Base-by-base conservation (phyloP, 2,888 invertebrate genomes). In the Cryptus armator region DNA sequence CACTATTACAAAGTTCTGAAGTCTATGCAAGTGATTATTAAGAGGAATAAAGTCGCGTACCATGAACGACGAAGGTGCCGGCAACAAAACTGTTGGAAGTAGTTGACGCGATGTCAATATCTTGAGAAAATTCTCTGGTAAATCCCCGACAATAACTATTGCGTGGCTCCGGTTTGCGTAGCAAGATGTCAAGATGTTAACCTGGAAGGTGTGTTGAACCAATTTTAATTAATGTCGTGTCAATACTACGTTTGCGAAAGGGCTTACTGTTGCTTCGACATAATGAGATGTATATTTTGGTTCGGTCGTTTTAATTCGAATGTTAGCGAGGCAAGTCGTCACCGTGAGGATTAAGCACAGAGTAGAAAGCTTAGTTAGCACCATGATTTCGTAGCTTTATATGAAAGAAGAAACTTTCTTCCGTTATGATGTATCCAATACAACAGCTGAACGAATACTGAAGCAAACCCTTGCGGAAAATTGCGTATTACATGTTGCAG, bases 131-230 rank as follows among this genome's bases (percentile, higher is more conserved):
- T n/a, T 56, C 5, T 10, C 56, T n/a, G 56, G 3, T 19, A 43
- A 16, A 19, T n/a, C n/a, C n/a, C 71, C 71, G 14, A 19, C 71
- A 19, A 71, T 43, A 10, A 32, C 71, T 19, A 71, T 53, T 1
- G 56, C 37, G 5, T 37, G 4, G 6, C n/a, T 14, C 5, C 43
- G 43, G 6, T 71, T 14, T 12, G 10, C 19, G 56, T 43, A 71
- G 43, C 71, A 56, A 43, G 43, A 12, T 56, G 37, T 37, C 24
- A 71, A 37, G 43, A 71, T 24, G 4, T 24, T 37, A 4, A 56
- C 32, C 71, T 71, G 56, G 12, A 71, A 71, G 5, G 2, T 5
- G 12, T 6, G 24, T 56, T n/a, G 14, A 48, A 10, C 48, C 4
- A 12, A 9, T n/a, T 14, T 48, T 4, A 24, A 24, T 24, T 12